Conservation (phyloP, 1,140 invertebrate genomes). For the Zaprionus camerounensis region DNA sequence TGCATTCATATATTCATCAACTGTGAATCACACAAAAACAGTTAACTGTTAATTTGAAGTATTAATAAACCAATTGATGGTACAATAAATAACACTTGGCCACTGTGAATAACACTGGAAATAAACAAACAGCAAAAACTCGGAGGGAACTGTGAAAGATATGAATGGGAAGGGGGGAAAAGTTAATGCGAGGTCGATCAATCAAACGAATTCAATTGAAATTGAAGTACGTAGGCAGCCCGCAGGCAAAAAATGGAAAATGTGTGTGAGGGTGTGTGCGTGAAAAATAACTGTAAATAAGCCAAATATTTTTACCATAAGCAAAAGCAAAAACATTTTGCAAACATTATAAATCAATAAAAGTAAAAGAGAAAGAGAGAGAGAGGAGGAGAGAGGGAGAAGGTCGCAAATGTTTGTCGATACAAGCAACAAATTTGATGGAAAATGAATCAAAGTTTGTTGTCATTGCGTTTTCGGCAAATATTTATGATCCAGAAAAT, state of each 20-base stretch:
- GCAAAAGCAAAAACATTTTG: constrained; percentile 47
- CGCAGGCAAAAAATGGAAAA: constrained; percentile 40
- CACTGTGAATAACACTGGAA: constrained; percentile 42
- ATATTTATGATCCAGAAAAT: constrained; percentile 81
- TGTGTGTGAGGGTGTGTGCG: neutral
- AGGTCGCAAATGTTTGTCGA: constrained; percentile 40
- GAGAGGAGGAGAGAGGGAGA: constrained; percentile 19
- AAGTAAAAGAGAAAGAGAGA: constrained; percentile 33
- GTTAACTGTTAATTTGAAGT: constrained; percentile 27
- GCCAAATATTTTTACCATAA: constrained; percentile 58
- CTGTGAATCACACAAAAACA: neutral
- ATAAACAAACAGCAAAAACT: constrained; percentile 44
- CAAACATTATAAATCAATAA: constrained; percentile 80
- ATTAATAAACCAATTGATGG: constrained; percentile 60
- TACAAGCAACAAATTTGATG: constrained; percentile 49
- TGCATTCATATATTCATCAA: constrained; percentile 15
- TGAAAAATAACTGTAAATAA: constrained; percentile 52
- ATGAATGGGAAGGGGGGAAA: constrained; percentile 31
- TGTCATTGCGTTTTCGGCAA: constrained; percentile 67
- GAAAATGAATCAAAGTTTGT: constrained; percentile 69
- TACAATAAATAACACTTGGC: constrained; percentile 65
- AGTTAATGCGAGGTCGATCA: constrained; percentile 66
- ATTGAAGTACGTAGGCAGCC: constrained; percentile 26
- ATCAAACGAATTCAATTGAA: constrained; percentile 73
- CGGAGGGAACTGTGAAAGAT: constrained; percentile 20